Percentiles rank a stretch among this genome's conserved stretches.
phyloP scores from a whole-genome alignment of 2,888 invertebrate species.

The Zaprionus bogoriensis region DNA sequence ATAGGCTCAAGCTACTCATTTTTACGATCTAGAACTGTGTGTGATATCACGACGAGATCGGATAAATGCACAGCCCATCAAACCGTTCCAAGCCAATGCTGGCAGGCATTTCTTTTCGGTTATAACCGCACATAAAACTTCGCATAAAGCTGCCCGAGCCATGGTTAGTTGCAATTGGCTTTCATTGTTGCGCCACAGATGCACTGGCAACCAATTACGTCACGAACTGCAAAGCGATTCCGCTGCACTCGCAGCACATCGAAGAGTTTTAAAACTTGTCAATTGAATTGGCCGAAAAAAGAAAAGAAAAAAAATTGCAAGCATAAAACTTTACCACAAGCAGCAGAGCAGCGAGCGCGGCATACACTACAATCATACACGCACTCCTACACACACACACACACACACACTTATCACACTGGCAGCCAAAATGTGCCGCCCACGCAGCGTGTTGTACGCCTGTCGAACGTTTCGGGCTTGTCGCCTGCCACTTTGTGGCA shows the following conservation, averaged over 20 bases:
- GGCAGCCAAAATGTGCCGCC: background rate
- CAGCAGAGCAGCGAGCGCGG: constrained; percentile 7
- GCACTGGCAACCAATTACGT: background rate
- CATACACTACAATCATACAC: constrained; percentile 3
- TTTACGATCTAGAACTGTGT: no score
- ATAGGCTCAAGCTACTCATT: no score
- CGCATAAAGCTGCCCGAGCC: background rate
- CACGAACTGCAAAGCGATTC: background rate
- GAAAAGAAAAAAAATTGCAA: background rate
- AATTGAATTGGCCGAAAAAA: constrained; percentile 39
- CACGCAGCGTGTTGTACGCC: background rate
- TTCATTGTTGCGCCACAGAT: background rate
- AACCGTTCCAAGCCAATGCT: no score
- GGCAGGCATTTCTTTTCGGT: background rate
- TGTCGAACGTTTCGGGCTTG: constrained; percentile 52
- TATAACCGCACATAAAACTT: background rate
- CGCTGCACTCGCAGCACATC: constrained; percentile 12
- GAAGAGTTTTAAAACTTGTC: constrained; percentile 34
- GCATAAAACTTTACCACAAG: constrained; percentile 43
- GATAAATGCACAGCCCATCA: no score
- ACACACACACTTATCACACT: background rate
- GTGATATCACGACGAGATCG: no score
- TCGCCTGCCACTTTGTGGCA: constrained; percentile 71
- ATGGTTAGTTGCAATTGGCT: background rate
- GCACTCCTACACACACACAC: constrained; percentile 5